phyloP scores from a whole-genome alignment of 2,797 vertebrate species.

The Anas flavirostris region DNA sequence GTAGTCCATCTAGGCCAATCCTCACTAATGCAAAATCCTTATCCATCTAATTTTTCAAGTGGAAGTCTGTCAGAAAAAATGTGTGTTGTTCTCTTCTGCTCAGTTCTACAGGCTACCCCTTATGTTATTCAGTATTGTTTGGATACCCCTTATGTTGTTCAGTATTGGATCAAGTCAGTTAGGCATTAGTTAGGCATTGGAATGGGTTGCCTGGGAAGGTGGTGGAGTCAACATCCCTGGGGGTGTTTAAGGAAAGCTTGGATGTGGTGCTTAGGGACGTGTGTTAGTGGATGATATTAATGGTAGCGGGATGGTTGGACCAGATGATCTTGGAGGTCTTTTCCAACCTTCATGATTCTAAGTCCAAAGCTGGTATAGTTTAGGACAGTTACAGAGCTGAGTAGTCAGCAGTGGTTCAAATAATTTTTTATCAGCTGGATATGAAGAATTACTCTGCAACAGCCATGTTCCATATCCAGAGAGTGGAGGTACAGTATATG shows the following conservation, averaged over 20 bases:
- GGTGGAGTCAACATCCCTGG: too few species aligned
- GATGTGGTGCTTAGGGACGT: too few species aligned
- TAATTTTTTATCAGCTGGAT: background rate
- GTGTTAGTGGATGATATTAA: too few species aligned
- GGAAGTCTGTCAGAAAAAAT: background rate
- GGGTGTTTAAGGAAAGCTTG: too few species aligned
- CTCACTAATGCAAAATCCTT: background rate
- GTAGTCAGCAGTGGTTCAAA: background rate
- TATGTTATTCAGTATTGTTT: background rate
- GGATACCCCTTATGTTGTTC: background rate
- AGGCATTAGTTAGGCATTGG: too few species aligned
- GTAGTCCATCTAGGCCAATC: background rate
- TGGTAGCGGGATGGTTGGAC: too few species aligned
- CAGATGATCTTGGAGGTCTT: too few species aligned
- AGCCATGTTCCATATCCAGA: background rate
- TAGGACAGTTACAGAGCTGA: background rate
- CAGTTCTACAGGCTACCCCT: background rate
- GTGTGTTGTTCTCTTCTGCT: background rate
- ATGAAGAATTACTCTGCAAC: background rate
- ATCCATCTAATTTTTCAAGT: background rate
- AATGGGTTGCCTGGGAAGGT: too few species aligned
- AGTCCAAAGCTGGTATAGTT: background rate
- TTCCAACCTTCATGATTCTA: too few species aligned
- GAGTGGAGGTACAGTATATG: background rate
- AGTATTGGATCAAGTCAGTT: background rate